Percentiles rank a stretch among this genome's conserved stretches.
Conservation (phyloP, 2,113 vertebrate species). For the Girardinichthys multiradiatus region DNA sequence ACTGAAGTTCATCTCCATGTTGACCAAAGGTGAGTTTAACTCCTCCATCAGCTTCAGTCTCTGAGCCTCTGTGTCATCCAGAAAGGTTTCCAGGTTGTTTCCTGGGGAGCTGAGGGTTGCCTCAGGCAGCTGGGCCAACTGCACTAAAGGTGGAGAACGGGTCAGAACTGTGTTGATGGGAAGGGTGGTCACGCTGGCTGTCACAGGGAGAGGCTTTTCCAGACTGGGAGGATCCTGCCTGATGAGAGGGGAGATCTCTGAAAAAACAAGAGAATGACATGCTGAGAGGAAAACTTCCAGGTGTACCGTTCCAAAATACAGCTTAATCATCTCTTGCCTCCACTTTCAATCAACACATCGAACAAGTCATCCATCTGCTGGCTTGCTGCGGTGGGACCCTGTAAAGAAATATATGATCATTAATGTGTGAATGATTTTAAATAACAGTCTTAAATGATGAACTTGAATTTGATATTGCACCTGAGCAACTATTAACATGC, state of each 20-base stretch:
- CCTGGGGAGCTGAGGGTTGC: conserved; percentile 80
- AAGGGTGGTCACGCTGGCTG: conserved; percentile 93
- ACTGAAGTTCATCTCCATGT: conserved; percentile 83
- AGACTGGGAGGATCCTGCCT: conserved; percentile 87
- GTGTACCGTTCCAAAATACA: background rate
- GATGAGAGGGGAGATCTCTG: conserved; percentile 93
- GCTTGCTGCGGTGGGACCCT: conserved; percentile 88
- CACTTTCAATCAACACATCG: conserved; percentile 96
- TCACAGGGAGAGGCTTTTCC: conserved; percentile 91
- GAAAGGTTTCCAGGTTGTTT: conserved; percentile 87
- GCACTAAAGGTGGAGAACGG: conserved; percentile 90
- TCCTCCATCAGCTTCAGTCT: conserved; percentile 85
- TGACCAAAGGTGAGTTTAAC: conserved; percentile 88
- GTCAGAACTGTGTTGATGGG: conserved; percentile 91
- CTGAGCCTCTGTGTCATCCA: conserved; percentile 84
- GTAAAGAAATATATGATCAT: conserved; percentile 11
- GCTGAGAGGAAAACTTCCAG: background rate
- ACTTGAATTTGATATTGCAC: conserved; percentile 62
- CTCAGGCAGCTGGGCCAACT: conserved; percentile 84
- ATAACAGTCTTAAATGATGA: background rate
- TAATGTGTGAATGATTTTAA: background rate
- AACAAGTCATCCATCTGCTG: conserved; percentile 99
- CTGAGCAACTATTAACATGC: conserved; percentile 81
- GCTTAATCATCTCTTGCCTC: conserved; percentile 80
- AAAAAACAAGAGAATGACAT: conserved; percentile 24